These are phyloP conservation scores for Champsocephalus esox DNA, from an alignment of 2,797 vertebrate species.

Conservation along the genomic window DNA sequence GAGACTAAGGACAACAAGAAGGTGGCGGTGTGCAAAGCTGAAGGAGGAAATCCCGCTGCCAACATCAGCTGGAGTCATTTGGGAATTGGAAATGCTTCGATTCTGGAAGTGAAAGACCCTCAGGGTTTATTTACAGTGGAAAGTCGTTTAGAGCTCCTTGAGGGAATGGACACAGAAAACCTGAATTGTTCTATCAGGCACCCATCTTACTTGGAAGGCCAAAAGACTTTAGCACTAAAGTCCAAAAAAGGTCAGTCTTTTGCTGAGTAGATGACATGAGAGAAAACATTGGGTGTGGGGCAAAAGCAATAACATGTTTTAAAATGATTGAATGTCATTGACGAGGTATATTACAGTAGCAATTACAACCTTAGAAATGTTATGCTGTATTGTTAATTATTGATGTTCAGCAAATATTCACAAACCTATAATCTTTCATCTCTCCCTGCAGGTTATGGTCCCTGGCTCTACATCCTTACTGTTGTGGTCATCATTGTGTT, in stretches of 20 bases:
- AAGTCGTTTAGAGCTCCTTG: slow-evolving; percentile 55
- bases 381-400: neutral
- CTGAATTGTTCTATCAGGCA: slow-evolving; percentile 67
- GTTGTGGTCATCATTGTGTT: slow-evolving; percentile 5
- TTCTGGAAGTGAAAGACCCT: fast-evolving
- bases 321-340: neutral
- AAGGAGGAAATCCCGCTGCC: slow-evolving; percentile 67
- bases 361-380: too few relatives aligned
- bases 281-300: neutral
- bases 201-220: slow-evolving; percentile 24
- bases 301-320: neutral
- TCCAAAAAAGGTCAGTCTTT: slow-evolving; percentile 41
- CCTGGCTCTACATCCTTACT: neutral
- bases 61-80: slow-evolving; percentile 69
- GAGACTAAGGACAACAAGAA: neutral
- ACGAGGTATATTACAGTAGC: neutral
- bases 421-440: neutral
- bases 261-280: neutral
- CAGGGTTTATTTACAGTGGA: slow-evolving; percentile 52
- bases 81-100: neutral
- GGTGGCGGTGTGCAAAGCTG: slow-evolving; percentile 76
- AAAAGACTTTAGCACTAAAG: neutral
- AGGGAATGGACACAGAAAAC: slow-evolving; percentile 20
- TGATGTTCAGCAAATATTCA: neutral
- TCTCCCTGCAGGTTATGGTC: slow-evolving; percentile 5